Conservation (phyloP, 2,113 vertebrate genomes). For the Hiodon alosoides region DNA sequence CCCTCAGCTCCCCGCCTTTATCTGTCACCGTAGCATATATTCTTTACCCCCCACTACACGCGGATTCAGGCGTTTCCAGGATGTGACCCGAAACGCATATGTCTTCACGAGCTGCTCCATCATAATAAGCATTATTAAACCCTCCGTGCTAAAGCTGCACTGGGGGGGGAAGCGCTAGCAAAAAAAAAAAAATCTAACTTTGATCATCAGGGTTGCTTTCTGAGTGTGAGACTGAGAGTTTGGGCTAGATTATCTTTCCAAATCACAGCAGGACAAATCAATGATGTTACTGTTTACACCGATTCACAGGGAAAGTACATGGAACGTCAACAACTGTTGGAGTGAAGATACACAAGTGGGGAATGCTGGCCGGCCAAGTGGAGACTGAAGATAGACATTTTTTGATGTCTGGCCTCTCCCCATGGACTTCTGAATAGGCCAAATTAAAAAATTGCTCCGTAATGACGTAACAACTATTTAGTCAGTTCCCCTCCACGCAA, state of each 20-base stretch:
- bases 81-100: no score
- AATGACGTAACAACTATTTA: conserved; percentile 42
- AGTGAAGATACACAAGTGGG: conserved; percentile 24
- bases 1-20: background rate
- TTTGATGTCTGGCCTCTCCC: conserved; percentile 25
- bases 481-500: conserved; percentile 41
- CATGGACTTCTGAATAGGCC: background rate
- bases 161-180: no score
- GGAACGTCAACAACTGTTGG: conserved; percentile 39
- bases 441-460: conserved; percentile 39
- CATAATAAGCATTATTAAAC: background rate
- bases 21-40: no score
- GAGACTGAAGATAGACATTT: conserved; percentile 36
- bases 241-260: conserved; percentile 12
- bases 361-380: conserved; percentile 27
- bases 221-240: conserved; percentile 14
- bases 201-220: background rate
- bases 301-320: conserved; percentile 26
- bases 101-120: no score
- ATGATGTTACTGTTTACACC: conserved; percentile 29
- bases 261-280: conserved; percentile 18
- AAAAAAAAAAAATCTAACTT: background rate
- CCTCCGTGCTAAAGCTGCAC: no score
- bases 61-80: no score
- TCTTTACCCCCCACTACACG: no score